Evolutionary conservation across 2,888 invertebrate species (phyloP), one percentile per base, ranked within the genome.

Genomic region (Drosophila paramelanica): DNA sequence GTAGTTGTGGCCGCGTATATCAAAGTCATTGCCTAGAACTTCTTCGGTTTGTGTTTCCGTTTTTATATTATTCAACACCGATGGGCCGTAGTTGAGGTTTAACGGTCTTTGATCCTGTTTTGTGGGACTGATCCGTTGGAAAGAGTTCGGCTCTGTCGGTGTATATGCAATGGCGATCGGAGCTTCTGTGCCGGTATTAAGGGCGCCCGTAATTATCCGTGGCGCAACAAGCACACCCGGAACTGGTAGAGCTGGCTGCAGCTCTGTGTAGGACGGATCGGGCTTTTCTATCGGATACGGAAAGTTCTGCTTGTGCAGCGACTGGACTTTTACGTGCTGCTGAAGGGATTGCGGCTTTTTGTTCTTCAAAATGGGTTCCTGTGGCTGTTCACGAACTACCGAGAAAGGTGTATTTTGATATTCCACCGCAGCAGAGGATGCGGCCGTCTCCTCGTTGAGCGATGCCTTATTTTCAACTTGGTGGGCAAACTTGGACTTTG

Each of bases 111-210:
- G 58, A 13, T 27, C 58, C 20, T 31, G 67, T 11, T 31, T 38
- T 3, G 14, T 59, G 14, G 53, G 36, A 31, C 27, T 57, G 17
- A 8, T 42, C 20, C 73, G 84, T 36, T 72, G 78, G 53, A 77
- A 85, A n/a, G 78, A 51, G 83, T 91, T 89, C 56, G 93, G 88
- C 91, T 94, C 89, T 0, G 95, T 95, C 6, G 95, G 95, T 0
- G 95, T 94, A 76, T 94, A 95, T 0, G 94, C 95, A 53, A 94
- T 94, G 1, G 95, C 95, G 38, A 95, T 95, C 0, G 95, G 95
- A 14, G 94, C 93, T 46, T 94, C 94, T 0, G 94, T 93, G 11
- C 88, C 90, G 0, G 93, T 93, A n/a, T 78, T 82, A 10, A 89
- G 79, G 1, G 82, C 91, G 11, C 91, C 91, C 55, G 91, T 93